A percentile compares a stretch with the other conserved stretches of the same genome.
Conservation (phyloP, 2,797 vertebrate genomes). For the Oreonectes daqikongensis region DNA sequence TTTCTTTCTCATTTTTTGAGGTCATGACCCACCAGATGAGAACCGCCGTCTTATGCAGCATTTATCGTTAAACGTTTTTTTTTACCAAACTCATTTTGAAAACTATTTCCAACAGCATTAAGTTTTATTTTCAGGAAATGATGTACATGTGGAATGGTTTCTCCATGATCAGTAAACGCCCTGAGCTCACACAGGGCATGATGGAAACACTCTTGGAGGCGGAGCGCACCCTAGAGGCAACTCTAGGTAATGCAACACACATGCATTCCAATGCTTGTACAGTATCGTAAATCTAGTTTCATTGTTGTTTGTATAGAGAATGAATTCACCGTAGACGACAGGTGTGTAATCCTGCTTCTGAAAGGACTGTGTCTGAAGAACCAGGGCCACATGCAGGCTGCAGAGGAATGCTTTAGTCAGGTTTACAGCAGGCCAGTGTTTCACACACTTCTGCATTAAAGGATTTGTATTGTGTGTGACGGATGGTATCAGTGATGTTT, state of each 20-base stretch:
- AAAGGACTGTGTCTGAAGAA: slow-evolving; percentile 84
- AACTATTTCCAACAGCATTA: no score
- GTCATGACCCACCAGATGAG: no score
- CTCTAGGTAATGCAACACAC: slow-evolving; percentile 69
- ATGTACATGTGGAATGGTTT: slow-evolving; percentile 94
- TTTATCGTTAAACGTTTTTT: no score
- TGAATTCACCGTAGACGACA: slow-evolving; percentile 75
- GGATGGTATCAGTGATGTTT: slow-evolving; percentile 14
- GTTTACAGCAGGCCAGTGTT: slow-evolving; percentile 68
- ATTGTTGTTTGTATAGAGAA: slow-evolving; percentile 67
- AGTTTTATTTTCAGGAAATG: slow-evolving; percentile 77
- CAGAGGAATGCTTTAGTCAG: slow-evolving; percentile 76
- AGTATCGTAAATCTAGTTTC: not conserved
- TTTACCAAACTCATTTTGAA: no score
- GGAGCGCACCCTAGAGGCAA: slow-evolving; percentile 74
- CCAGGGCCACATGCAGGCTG: slow-evolving; percentile 70
- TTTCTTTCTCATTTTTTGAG: no score
- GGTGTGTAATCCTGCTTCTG: slow-evolving; percentile 78
- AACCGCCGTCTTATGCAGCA: no score
- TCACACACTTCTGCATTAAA: not conserved
- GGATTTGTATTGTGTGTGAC: not conserved
- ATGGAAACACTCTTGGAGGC: slow-evolving; percentile 76
- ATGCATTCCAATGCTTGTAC: no score
- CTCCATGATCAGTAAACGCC: slow-evolving; percentile 78
- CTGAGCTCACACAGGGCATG: slow-evolving; percentile 78